Conservation (phyloP, 2,113 vertebrate species). For the Stercorarius parasiticus region DNA sequence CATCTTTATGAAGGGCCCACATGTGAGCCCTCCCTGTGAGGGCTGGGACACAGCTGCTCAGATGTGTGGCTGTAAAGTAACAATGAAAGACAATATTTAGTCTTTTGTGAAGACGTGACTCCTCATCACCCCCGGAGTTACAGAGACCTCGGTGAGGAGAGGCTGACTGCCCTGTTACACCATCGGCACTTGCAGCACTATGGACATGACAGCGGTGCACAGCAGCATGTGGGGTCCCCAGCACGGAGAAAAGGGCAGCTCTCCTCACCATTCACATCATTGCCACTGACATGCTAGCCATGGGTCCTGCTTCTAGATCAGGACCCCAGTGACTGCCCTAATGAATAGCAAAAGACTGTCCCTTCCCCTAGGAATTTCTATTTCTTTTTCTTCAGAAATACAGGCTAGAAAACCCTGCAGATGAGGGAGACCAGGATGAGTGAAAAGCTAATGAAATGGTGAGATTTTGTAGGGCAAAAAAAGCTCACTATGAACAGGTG, state of each 20-base stretch:
- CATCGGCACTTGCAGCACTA: neutral
- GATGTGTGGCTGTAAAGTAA: neutral
- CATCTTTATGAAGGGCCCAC: neutral
- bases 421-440: neutral
- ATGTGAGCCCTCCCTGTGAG: neutral
- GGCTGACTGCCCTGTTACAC: neutral
- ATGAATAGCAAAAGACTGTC: neutral
- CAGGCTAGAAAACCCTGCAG: neutral
- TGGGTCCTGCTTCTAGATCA: neutral
- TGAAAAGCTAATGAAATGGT: neutral
- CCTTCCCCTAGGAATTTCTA: neutral
- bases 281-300: neutral
- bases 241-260: neutral
- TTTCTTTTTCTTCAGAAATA: neutral
- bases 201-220: neutral
- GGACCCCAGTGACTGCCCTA: neutral
- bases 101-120: neutral
- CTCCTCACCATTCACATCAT: accelerated
- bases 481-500: neutral
- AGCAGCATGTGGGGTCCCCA: neutral
- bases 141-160: neutral
- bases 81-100: neutral
- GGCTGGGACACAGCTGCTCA: neutral
- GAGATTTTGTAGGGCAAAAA: neutral
- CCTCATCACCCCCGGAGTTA: neutral